Conservation (phyloP, 2,797 vertebrate species). For the Notolepis coatsorum region DNA sequence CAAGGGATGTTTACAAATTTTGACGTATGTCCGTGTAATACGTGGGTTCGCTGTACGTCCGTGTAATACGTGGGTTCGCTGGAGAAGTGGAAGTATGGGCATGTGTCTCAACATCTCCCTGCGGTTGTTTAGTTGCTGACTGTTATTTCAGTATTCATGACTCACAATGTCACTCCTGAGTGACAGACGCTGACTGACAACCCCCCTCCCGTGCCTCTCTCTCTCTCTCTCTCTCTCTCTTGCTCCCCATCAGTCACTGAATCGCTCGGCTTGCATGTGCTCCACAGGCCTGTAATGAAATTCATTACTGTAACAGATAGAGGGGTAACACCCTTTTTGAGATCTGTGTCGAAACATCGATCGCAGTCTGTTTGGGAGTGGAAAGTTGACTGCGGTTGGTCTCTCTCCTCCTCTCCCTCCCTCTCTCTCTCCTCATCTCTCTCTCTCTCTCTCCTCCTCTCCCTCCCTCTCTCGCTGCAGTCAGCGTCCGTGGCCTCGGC, state of each 20-base stretch:
- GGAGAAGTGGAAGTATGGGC: no score
- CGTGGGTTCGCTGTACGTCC: slow-evolving; percentile 35
- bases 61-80: slow-evolving; percentile 28
- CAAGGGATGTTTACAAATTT: not conserved
- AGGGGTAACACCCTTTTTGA: slow-evolving; percentile 69
- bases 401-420: slow-evolving; percentile 4
- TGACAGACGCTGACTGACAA: slow-evolving; percentile 67
- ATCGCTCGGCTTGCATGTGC: slow-evolving; percentile 42
- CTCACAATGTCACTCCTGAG: slow-evolving; percentile 57
- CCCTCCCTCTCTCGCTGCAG: slow-evolving; percentile 9
- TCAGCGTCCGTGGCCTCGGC: slow-evolving; percentile 43
- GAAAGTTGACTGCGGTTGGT: slow-evolving; percentile 58
- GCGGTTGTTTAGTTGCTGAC: no score
- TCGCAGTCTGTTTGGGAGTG: slow-evolving; percentile 54
- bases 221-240: slow-evolving; percentile 28
- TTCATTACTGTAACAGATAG: slow-evolving; percentile 75
- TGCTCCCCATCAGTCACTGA: slow-evolving; percentile 4
- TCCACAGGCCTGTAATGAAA: slow-evolving; percentile 70
- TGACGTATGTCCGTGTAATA: not conserved
- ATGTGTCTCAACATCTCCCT: no score
- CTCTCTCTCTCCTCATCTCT: slow-evolving; percentile 9
- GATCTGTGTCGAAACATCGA: slow-evolving; percentile 74
- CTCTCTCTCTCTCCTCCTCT: not conserved
- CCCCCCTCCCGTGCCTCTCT: slow-evolving; percentile 29
- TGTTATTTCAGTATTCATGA: slow-evolving; percentile 62